Base-by-base conservation (phyloP, 2,797 vertebrate species). In the Pelobates cultripes region DNA sequence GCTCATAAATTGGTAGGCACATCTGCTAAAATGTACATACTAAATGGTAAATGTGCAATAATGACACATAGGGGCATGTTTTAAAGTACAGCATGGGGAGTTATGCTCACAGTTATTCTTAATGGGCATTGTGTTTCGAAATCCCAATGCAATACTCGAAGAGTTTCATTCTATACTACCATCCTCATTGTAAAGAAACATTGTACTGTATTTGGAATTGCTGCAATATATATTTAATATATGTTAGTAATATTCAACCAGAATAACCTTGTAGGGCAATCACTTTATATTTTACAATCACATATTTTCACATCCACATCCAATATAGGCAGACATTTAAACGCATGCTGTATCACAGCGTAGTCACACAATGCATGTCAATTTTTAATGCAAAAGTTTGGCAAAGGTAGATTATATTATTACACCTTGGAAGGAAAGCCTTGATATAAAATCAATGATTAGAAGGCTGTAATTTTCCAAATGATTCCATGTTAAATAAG, bases 1-100 rank as follows among this genome's bases (percentile, higher is more conserved):
- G 47, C 77, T 83, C 67, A 83, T 83, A 79, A 75, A 75, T 43
- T 74, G 67, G 67, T 44, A 79, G 43, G 63, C 81, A 79, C 81
- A 83, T 83, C 81, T 83, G 71, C 76, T 83, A 79, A 79, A 83
- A 83, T 79, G 81, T 79, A 79, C 71, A 75, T 83, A 79, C 71
- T 75, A 79, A 83, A 83, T 75, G 73, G 44, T 83, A 75, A 79
- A 79, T 74, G 57, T 75, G 82, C 71, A 75, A 79, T 83, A 79
- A 79, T 83, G 76, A 83, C 77, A 83, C 72, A 66, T 83, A 61
- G 57, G 76, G 72, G 77, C 66, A 79, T 76, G 70, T 70, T 63
- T 44, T 67, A 75, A 79, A 79, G 66, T 71, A 67, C 64, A 70
- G 73, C 44, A 42, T 17, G n/a, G 77, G 72, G 77, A 79, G 71